A percentile compares a stretch with the other conserved stretches of the same genome.
Evolutionary conservation across 2,113 vertebrate species (phyloP).

Genomic region (Ia io): DNA sequence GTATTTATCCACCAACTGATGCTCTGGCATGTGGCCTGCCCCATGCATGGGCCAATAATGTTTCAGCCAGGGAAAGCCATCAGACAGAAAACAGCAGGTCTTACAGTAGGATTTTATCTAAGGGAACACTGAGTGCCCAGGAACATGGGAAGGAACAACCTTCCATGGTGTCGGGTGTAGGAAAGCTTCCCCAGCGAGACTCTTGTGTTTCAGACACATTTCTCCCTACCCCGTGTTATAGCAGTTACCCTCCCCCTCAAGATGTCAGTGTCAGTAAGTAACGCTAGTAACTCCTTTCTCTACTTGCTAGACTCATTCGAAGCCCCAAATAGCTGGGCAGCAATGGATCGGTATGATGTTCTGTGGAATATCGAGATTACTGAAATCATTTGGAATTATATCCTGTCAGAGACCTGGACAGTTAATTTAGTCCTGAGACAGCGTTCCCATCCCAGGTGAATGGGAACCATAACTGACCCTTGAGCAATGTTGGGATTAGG

Average conservation of each 20-base stretch:
- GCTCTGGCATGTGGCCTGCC: not conserved
- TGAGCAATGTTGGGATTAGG: not conserved
- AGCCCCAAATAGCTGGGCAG: not conserved
- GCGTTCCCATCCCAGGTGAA: not conserved
- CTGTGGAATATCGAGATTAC: not conserved
- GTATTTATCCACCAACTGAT: not conserved
- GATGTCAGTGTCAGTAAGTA: not conserved
- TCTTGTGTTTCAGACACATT: not conserved
- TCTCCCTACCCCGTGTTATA: not conserved
- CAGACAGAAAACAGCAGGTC: not conserved
- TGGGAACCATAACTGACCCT: not conserved
- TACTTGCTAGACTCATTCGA: not conserved
- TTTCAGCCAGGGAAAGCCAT: not conserved
- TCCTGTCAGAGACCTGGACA: not conserved
- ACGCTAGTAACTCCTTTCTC: not conserved
- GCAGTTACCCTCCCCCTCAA: not conserved
- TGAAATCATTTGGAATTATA: not conserved
- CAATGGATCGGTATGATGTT: not conserved
- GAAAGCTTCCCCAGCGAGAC: not conserved
- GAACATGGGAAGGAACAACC: not conserved
- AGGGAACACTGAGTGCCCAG: not conserved
- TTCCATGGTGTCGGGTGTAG: not conserved
- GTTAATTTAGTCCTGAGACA: not conserved
- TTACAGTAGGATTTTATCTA: not conserved
- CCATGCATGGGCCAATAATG: not conserved